phyloP scores from a whole-genome alignment of 1,140 invertebrate genomes.

The Drosophila biarmipes region DNA sequence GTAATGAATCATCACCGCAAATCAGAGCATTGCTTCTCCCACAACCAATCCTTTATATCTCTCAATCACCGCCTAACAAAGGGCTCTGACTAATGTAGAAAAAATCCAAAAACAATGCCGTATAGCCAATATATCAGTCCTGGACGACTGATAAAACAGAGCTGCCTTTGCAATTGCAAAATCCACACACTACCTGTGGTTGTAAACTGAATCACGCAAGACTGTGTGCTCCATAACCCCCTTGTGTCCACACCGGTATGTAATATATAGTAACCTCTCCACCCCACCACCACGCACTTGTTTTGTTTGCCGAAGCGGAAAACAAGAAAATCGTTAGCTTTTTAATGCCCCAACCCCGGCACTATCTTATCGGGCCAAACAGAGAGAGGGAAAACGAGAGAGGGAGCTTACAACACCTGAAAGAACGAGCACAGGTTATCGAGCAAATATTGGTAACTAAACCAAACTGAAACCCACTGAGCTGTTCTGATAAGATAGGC shows the following conservation, averaged over 20 bases:
- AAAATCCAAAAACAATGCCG: slow-evolving; percentile 12
- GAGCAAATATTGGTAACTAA: slow-evolving; percentile 77
- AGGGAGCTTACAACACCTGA: slow-evolving; percentile 42
- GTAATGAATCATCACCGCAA: neutral
- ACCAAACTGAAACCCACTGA: slow-evolving; percentile 40
- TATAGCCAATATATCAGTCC: slow-evolving; percentile 31
- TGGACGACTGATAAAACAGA: slow-evolving; percentile 27
- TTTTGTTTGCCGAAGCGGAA: slow-evolving; percentile 59
- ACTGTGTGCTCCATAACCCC: slow-evolving; percentile 7
- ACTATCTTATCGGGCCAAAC: slow-evolving; percentile 64
- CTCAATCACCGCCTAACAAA: slow-evolving; percentile 10
- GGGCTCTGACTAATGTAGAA: slow-evolving; percentile 26
- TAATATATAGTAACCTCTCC: neutral
- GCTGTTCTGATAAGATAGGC: slow-evolving; percentile 66
- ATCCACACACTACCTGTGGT: slow-evolving; percentile 16
- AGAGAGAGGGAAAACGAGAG: slow-evolving; percentile 15
- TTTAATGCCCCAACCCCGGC: slow-evolving; percentile 57
- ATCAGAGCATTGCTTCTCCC: neutral
- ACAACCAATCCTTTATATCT: slow-evolving; percentile 2
- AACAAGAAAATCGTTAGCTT: slow-evolving; percentile 63
- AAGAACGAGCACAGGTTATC: slow-evolving; percentile 60
- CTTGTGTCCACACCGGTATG: slow-evolving; percentile 9
- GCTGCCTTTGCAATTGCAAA: slow-evolving; percentile 33
- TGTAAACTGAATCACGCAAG: slow-evolving; percentile 72
- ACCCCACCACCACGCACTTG: slow-evolving; percentile 38